A percentile compares a stretch with the other conserved stretches of the same genome.
These are phyloP conservation scores for Peromyscus melanophrys DNA, from an alignment of 2,797 vertebrate species.

Conservation along the genomic window DNA sequence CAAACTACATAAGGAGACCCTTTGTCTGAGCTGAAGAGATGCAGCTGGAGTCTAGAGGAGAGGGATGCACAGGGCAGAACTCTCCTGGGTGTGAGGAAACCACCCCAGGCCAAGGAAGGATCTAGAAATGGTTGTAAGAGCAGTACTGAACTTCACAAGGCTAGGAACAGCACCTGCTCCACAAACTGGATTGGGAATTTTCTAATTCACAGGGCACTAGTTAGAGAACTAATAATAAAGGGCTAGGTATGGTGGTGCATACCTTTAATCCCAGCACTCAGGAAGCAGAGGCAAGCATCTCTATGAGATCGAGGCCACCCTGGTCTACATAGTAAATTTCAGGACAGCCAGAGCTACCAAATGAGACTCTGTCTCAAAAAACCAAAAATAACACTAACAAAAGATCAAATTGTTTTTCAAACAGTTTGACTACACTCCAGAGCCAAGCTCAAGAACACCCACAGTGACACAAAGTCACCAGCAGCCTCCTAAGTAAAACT, in stretches of 20 bases:
- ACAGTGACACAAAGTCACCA: neutral
- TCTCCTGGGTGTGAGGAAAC: neutral
- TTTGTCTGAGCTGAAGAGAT: neutral
- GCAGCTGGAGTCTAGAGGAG: neutral
- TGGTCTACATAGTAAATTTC: neutral
- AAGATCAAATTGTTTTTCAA: neutral
- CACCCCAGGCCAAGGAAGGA: neutral
- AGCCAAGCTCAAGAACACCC: neutral
- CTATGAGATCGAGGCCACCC: neutral
- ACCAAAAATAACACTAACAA: neutral
- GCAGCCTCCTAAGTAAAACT: neutral
- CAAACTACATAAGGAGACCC: neutral
- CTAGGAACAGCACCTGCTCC: neutral
- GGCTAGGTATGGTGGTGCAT: neutral
- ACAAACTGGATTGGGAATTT: constrained; percentile 20
- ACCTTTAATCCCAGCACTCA: neutral
- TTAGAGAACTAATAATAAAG: constrained; percentile 15
- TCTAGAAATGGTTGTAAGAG: neutral
- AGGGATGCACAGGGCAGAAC: neutral
- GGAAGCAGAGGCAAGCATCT: neutral
- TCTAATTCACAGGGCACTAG: neutral
- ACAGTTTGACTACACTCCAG: neutral
- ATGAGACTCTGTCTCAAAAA: neutral
- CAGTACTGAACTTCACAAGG: neutral
- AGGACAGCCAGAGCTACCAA: neutral